These are phyloP conservation scores for Lochmaea crataegi DNA, from an alignment of 2,888 invertebrate genomes.

Conservation along the genomic window DNA sequence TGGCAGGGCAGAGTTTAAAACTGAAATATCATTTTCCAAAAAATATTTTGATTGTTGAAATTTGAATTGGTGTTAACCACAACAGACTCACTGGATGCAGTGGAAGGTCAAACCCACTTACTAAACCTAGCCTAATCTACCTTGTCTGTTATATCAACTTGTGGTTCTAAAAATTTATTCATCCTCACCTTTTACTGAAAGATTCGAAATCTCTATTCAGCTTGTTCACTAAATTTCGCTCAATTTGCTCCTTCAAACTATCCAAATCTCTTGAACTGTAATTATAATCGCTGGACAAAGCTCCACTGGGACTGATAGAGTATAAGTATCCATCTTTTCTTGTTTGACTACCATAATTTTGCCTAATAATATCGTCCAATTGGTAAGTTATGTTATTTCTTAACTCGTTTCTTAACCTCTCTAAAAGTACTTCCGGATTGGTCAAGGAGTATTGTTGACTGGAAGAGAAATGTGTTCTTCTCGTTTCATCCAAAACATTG, in stretches of 20 bases:
- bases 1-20: no score
- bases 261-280: conserved; percentile 59
- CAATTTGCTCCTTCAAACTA: conserved; percentile 57
- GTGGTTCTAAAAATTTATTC: no score
- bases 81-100: no score
- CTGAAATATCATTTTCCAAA: no score
- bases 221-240: conserved; percentile 58
- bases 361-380: conserved; percentile 57
- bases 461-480: conserved; percentile 52
- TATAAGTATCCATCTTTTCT: conserved; percentile 56
- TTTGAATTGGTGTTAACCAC: no score
- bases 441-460: conserved; percentile 40
- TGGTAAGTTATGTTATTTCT: conserved; percentile 57
- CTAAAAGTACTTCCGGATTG: conserved; percentile 54
- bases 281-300: conserved; percentile 54
- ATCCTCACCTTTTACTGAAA: conserved; percentile 42
- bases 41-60: no score
- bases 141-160: no score
- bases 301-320: conserved; percentile 50
- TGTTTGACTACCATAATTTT: conserved; percentile 59
- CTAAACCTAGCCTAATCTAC: no score
- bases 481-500: conserved; percentile 52
- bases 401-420: conserved; percentile 57
- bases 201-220: conserved; percentile 53
- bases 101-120: no score